Percentiles rank a stretch among this genome's conserved stretches.
These are phyloP conservation scores for Condylostylus longicornis DNA, from an alignment of 1,140 invertebrate species.

Conservation along the genomic window DNA sequence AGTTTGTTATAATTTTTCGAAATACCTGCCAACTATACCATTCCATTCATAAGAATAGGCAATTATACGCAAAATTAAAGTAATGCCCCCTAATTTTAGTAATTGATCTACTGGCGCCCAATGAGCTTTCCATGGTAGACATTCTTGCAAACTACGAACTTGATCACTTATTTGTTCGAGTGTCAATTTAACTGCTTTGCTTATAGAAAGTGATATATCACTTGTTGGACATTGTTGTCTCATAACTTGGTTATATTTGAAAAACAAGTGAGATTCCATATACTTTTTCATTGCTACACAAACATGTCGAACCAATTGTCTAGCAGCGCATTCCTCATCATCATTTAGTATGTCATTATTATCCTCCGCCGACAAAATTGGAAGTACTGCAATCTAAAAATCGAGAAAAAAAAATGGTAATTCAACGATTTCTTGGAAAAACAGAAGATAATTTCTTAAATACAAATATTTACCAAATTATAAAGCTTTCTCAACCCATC, in stretches of 20 bases:
- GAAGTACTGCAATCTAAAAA: constrained; percentile 59
- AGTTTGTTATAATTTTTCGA: neutral
- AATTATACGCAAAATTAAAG: constrained; percentile 70
- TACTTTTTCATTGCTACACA: constrained; percentile 81
- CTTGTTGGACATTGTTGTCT: constrained; percentile 29
- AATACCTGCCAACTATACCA: constrained; percentile 64
- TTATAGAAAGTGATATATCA: constrained; percentile 11
- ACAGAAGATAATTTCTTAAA: too few species aligned
- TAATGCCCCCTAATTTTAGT: constrained; percentile 67
- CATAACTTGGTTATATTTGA: constrained; percentile 68
- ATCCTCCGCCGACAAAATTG: constrained; percentile 58
- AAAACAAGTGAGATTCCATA: constrained; percentile 77
- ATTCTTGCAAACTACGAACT: constrained; percentile 63
- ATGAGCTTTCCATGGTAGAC: constrained; percentile 54
- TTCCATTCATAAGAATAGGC: constrained; percentile 84
- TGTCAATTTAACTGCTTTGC: constrained; percentile 45
- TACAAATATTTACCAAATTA: constrained; percentile 61
- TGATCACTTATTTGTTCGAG: constrained; percentile 70
- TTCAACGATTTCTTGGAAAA: neutral
- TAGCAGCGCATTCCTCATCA: constrained; percentile 78
- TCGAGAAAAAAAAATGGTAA: constrained; percentile 5
- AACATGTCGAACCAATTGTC: constrained; percentile 88
- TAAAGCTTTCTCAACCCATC: constrained; percentile 85
- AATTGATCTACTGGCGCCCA: constrained; percentile 83
- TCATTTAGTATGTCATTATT: constrained; percentile 57